Percentiles rank a stretch among this genome's conserved stretches.
Conservation (phyloP, 2,797 vertebrate genomes). For the Poecilia wingei region DNA sequence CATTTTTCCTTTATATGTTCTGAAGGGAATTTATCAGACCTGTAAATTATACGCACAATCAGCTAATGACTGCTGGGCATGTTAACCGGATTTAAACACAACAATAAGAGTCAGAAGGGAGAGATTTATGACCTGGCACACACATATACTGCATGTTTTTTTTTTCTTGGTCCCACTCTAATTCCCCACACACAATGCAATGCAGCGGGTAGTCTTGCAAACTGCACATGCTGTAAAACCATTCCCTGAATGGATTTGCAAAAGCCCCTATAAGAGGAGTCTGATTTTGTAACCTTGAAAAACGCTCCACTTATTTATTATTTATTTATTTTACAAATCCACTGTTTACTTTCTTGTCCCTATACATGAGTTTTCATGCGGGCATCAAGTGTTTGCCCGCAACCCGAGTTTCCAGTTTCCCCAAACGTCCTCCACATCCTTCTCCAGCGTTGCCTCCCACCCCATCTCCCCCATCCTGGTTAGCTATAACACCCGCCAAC, state of each 20-base stretch:
- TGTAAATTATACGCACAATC: conserved; percentile 72
- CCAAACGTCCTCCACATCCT: conserved; percentile 23
- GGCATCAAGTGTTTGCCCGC: conserved; percentile 81
- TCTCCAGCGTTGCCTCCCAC: background rate
- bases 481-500: conserved; percentile 83
- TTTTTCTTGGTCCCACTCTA: conserved; percentile 7
- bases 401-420: conserved; percentile 46
- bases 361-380: conserved; percentile 82
- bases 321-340: background rate
- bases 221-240: conserved; percentile 33
- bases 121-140: conserved; percentile 64
- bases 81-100: conserved; percentile 71
- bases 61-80: conserved; percentile 70
- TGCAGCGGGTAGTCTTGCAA: conserved; percentile 18
- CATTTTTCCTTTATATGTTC: conserved; percentile 38
- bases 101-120: conserved; percentile 58
- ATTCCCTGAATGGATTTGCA: conserved; percentile 72
- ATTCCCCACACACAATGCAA: conserved; percentile 9
- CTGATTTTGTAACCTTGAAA: conserved; percentile 73
- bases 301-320: conserved; percentile 51
- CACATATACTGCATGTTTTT: conserved; percentile 21
- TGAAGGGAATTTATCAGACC: conserved; percentile 41
- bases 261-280: conserved; percentile 60
- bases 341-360: conserved; percentile 63
- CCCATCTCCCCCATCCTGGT: conserved; percentile 46